A percentile compares a stretch with the other conserved stretches of the same genome.
phyloP scores from a whole-genome alignment of 2,797 vertebrate genomes.

The Sphenopsis melanotis region DNA sequence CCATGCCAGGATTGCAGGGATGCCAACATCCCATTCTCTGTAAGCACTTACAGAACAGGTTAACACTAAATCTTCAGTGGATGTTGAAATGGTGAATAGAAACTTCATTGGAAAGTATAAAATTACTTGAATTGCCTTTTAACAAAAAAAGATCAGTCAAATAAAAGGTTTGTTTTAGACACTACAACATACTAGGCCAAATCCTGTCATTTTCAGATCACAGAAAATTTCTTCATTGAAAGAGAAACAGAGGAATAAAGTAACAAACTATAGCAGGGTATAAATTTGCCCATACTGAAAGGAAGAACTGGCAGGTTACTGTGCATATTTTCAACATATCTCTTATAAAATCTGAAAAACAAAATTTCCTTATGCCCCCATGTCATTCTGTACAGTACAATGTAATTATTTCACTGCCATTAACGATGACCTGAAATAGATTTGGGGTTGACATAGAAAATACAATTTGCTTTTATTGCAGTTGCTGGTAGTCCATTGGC shows the following conservation, averaged over 20 bases:
- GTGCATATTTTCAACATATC: background rate
- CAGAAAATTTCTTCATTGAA: background rate
- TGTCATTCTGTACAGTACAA: background rate
- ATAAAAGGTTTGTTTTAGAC: background rate
- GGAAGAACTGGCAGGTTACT: background rate
- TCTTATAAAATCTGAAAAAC: background rate
- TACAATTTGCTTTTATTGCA: background rate
- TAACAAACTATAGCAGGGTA: fast-evolving
- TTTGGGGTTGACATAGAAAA: background rate
- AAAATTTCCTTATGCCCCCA: background rate
- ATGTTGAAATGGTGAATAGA: background rate
- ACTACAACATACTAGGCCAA: background rate
- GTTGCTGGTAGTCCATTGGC: background rate
- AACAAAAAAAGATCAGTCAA: background rate
- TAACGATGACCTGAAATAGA: background rate
- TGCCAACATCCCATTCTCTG: too few species aligned
- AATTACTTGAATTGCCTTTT: background rate
- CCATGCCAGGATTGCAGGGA: fast-evolving
- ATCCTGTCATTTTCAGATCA: fast-evolving
- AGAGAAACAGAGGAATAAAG: background rate
- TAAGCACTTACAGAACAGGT: background rate
- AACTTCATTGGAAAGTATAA: background rate
- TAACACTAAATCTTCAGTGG: background rate
- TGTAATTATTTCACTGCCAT: background rate
- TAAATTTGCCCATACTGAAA: background rate